Evolutionary conservation across 2,888 invertebrate species (phyloP).

Genomic region (Brassicogethes aeneus): DNA sequence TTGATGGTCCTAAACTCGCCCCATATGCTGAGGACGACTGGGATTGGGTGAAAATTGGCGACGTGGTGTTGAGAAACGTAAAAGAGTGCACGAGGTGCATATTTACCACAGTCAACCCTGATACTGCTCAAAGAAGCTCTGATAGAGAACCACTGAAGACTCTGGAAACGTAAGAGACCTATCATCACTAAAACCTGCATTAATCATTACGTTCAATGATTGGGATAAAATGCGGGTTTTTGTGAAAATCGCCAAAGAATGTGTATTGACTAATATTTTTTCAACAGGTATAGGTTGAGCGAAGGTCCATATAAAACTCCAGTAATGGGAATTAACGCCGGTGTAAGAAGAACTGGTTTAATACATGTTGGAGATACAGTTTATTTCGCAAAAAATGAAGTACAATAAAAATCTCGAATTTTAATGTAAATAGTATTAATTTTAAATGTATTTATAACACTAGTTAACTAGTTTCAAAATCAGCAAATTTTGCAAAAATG

Average conservation of each 20-base stretch:
- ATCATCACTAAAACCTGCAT: neutral
- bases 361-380: constrained; percentile 45
- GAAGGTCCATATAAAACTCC: constrained; percentile 34
- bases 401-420: constrained; percentile 1
- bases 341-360: constrained; percentile 39
- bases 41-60: constrained; percentile 50
- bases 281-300: constrained; percentile 42
- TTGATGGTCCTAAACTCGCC: constrained; percentile 36
- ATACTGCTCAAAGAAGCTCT: constrained; percentile 38
- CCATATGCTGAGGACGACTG: constrained; percentile 48
- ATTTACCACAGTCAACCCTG: constrained; percentile 41
- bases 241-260: no score
- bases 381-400: constrained; percentile 31
- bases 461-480: neutral
- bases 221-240: no score
- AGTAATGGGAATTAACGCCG: constrained; percentile 45
- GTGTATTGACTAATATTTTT: no score
- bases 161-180: constrained; percentile 40
- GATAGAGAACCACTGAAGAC: constrained; percentile 46
- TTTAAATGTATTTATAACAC: constrained; percentile 3
- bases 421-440: constrained; percentile 3
- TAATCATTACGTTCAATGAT: no score
- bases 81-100: constrained; percentile 49
- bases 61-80: constrained; percentile 43
- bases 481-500: constrained; percentile 4